Percentiles rank a stretch among this genome's conserved stretches.
Evolutionary conservation across 2,113 vertebrate species (phyloP).

Genomic region (Cheirogaleus medius): DNA sequence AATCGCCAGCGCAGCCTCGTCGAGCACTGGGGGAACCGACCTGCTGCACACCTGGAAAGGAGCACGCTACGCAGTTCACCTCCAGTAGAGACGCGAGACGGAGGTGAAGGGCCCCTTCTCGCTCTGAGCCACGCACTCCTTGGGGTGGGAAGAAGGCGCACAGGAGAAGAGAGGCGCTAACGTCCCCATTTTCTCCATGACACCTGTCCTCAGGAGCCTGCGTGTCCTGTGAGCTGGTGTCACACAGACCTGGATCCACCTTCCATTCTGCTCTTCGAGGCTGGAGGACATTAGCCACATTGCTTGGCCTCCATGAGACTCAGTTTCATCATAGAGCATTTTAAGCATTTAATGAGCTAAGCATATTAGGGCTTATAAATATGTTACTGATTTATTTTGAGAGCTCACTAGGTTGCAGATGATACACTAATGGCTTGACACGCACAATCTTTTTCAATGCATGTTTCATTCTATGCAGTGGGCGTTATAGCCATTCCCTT

Average conservation of each 20-base stretch:
- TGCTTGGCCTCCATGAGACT: fast-evolving
- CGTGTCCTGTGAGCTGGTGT: fast-evolving
- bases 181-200: fast-evolving
- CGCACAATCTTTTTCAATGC: neutral
- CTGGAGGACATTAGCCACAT: neutral
- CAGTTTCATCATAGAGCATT: neutral
- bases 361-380: fast-evolving
- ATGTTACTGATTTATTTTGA: fast-evolving
- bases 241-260: neutral
- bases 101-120: fast-evolving
- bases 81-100: fast-evolving
- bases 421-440: fast-evolving
- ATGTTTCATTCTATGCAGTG: fast-evolving
- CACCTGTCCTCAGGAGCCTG: fast-evolving
- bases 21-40: neutral
- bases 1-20: fast-evolving
- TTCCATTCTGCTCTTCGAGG: neutral
- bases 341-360: neutral
- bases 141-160: fast-evolving
- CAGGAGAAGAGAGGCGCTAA: neutral
- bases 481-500: neutral
- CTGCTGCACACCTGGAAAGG: neutral
- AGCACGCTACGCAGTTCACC: fast-evolving
- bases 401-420: no score
- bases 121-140: fast-evolving